Evolutionary conservation across 2,113 vertebrate genomes (phyloP).

Genomic region (Aleadryas rufinucha): DNA sequence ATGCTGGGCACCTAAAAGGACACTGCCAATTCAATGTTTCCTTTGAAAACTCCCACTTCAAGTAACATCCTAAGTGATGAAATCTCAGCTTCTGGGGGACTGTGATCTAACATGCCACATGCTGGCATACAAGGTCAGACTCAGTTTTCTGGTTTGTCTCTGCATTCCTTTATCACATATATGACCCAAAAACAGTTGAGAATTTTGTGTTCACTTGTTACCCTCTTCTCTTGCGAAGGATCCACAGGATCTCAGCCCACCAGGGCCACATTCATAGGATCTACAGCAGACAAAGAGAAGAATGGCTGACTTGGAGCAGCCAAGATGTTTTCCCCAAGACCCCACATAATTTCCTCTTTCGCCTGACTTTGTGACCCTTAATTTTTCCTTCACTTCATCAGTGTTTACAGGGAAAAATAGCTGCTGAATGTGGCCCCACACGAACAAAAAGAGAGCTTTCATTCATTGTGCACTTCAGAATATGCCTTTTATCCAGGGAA

Average conservation of each 20-base stretch:
- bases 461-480: not conserved
- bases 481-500: not conserved
- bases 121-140: not conserved
- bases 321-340: not conserved
- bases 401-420: not conserved
- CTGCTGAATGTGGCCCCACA: rapidly evolving
- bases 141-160: not conserved
- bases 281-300: not conserved
- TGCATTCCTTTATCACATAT: not conserved
- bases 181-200: not conserved
- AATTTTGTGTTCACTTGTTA: not conserved
- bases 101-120: not conserved
- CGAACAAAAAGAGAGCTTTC: not conserved
- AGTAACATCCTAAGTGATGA: not conserved
- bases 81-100: not conserved
- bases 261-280: not conserved
- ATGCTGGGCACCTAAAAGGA: not conserved
- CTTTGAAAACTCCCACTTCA: not conserved
- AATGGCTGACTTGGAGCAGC: not conserved
- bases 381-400: not conserved
- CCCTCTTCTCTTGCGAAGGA: rapidly evolving
- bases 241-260: not conserved
- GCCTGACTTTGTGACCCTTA: not conserved
- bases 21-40: not conserved
- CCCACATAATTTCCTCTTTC: not conserved